Conservation (phyloP, 2,888 invertebrate species). For the Calameuta idolon region DNA sequence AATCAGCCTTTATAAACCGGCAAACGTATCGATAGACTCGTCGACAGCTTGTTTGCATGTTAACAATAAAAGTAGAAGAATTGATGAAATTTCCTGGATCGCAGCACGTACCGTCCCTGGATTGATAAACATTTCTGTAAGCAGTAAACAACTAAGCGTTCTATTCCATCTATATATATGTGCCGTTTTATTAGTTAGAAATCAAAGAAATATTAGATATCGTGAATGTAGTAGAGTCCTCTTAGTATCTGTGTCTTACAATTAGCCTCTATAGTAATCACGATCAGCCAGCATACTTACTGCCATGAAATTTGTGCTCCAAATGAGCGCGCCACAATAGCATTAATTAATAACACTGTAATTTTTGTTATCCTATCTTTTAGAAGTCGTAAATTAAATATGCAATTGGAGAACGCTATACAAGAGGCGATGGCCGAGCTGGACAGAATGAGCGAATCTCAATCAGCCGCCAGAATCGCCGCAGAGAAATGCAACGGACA, state of each 20-base stretch:
- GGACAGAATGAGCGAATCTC: conserved; percentile 75
- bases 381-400: conserved; percentile 94
- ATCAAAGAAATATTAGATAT: not conserved
- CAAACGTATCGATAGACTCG: not conserved
- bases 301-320: not conserved
- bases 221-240: not conserved
- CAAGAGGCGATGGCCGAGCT: conserved; percentile 93
- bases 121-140: not conserved
- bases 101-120: not conserved
- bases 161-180: not conserved
- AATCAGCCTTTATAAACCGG: not conserved
- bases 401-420: conserved; percentile 89
- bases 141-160: not conserved
- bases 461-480: conserved; percentile 34
- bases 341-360: conserved; percentile 28
- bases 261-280: not conserved
- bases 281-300: not conserved
- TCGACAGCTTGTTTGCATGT: not conserved
- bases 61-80: not conserved
- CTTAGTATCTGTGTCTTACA: not conserved
- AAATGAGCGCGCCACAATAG: not conserved
- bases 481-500: conserved; percentile 23
- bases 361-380: conserved; percentile 50
- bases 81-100: not conserved
- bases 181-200: not conserved